Base-by-base conservation (phyloP, 2,888 invertebrate genomes). In the Drosophila tripunctata region DNA sequence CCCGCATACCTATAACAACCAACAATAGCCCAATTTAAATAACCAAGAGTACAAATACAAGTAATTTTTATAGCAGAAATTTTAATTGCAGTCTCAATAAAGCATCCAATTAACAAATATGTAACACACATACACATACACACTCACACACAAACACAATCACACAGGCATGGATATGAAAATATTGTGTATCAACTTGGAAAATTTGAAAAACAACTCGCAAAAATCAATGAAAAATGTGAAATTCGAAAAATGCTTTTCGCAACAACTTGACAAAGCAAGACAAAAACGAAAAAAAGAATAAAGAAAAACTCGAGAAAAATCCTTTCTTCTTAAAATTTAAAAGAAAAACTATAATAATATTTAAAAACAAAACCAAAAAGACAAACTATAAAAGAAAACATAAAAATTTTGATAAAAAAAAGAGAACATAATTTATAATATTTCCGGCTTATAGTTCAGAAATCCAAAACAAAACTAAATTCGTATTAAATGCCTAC, bases 41-140 rank as follows among this genome's bases (percentile, higher is more conserved):
- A 91, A 90, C 90, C 91, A 91, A 90, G 89, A 90, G 91, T 91
- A 91, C 90, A 91, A 91, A 91, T 91, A 91, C 90, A 91, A 91
- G 90, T 89, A 89, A 88, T 89, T 89, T 89, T 87, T 88, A 89
- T 86, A 84, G 87, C 82, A 89, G 80, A 83, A 88, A 89, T 89
- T 88, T 89, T 86, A 89, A 89, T 87, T 89, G 89, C 89, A 89
- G 89, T 87, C 88, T 89, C 83, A 88, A 87, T 80, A 82, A 80
- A 82, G 79, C 80, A 87, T 74, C 75, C 75, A 76, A 63, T 72
- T 67, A 72, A 72, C 66, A 47, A 57, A 76, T 68, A 54, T 33
- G 22, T 41, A 14, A 58, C 30, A 52, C n/a, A 62, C 48, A 65
- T 51, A 61, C 40, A 64, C 44, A 67, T 43, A 61, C 52, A 61